Conservation (phyloP, 1,140 invertebrate genomes). For the Drosophila aff. region DNA sequence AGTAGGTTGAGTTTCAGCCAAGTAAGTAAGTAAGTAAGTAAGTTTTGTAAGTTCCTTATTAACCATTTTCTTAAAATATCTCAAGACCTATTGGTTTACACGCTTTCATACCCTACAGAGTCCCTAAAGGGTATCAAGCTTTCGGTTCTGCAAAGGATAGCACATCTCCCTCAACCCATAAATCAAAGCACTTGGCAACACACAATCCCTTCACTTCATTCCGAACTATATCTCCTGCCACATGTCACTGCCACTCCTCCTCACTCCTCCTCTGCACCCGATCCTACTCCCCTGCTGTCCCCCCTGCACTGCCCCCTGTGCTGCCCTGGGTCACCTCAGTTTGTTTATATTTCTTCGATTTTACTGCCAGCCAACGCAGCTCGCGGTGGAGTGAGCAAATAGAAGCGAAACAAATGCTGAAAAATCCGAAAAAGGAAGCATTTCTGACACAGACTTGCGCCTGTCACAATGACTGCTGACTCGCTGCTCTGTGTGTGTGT, state of each 20-base stretch:
- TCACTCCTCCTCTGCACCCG: background rate
- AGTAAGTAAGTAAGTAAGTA: too few species aligned
- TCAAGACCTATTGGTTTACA: background rate
- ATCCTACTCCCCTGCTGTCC: background rate
- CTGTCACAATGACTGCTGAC: constrained; percentile 59
- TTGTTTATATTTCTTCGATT: constrained; percentile 82
- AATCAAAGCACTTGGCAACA: constrained; percentile 69
- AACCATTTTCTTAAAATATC: too few species aligned
- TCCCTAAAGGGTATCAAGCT: background rate
- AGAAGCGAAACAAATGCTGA: constrained; percentile 16
- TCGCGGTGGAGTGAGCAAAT: constrained; percentile 45
- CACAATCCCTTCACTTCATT: constrained; percentile 42
- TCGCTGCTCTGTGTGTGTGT: constrained; percentile 9
- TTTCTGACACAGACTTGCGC: constrained; percentile 73
- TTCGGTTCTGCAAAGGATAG: background rate
- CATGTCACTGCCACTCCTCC: constrained; percentile 45
- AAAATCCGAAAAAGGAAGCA: constrained; percentile 36
- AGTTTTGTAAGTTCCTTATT: too few species aligned
- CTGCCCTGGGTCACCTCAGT: constrained; percentile 47
- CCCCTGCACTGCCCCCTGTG: background rate
- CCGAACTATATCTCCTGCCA: constrained; percentile 51
- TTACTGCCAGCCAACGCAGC: constrained; percentile 69
- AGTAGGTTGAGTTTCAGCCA: too few species aligned
- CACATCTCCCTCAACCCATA: constrained; percentile 24
- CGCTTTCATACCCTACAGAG: background rate